Base-by-base conservation (phyloP, 1,140 invertebrate species). In the Euura lappo region DNA sequence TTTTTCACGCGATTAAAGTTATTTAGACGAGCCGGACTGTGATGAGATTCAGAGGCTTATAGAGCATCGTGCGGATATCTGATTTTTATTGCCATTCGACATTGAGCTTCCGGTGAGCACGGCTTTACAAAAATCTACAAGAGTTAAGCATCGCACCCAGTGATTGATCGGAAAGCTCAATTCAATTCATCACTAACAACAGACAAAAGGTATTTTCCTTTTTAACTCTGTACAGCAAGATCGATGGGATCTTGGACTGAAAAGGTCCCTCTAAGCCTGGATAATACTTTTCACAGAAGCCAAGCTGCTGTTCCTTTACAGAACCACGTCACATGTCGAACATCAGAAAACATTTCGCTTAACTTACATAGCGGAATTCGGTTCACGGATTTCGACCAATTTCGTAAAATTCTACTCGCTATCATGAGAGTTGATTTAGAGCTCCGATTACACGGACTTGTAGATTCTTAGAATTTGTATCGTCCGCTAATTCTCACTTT, bases 121-220 rank as follows among this genome's bases (percentile, higher is more conserved):
- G 13, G 51, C 51, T 60, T n/a, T 8, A n/a, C 5, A n/a, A 60
- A 60, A 11, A 6, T n/a, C 13, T 4, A n/a, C 51, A 3, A 8
- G 6, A 60, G 13, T 60, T 60, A 60, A 28, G 28, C 28, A 28
- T 60, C 13, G 10, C 10, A 4, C 51, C 51, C 51, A n/a, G 51
- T 60, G 51, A 60, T 60, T 60, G 51, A 60, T 60, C 51, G 10
- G 8, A n/a, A 3, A 60, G 51, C 6, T 6, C 28, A 28, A 28
- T 60, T 60, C 51, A 60, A 60, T 60, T 5, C 51, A 60, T 60
- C 51, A 60, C 51, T 60, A n/a, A 60, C 51, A n/a, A 60, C 51
- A 60, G 51, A 60, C 51, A 60, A 60, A 60, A n/a, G 51, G 28
- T 60, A 8, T n/a, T 60, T 60, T 8, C 51, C 13, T 28, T 28